Conservation (phyloP, 2,113 vertebrate genomes). For the Sceloporus tristichus region DNA sequence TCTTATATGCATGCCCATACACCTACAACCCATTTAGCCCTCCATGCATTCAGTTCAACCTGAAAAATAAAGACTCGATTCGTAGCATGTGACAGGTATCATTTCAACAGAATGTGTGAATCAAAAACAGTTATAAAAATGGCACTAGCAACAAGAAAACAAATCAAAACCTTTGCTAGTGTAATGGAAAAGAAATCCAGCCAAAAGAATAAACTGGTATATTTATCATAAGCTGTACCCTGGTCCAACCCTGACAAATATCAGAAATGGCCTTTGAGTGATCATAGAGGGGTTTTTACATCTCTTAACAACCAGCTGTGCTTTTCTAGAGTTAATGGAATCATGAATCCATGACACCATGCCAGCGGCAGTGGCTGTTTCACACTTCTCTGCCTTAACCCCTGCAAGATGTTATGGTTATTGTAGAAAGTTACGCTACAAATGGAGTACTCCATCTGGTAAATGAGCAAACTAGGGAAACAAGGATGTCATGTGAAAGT, state of each 20-base stretch:
- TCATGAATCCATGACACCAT: slow-evolving; percentile 46
- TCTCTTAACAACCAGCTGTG: slow-evolving; percentile 5
- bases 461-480: slow-evolving; percentile 41
- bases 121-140: not conserved
- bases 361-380: slow-evolving; percentile 29
- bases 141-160: not conserved
- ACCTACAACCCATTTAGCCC: not conserved
- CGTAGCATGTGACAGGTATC: not conserved
- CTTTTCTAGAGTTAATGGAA: slow-evolving; percentile 46
- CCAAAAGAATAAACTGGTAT: not conserved
- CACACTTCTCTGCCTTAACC: slow-evolving; percentile 10
- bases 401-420: slow-evolving; percentile 21
- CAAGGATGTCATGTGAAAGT: slow-evolving; percentile 30
- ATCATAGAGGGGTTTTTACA: not conserved
- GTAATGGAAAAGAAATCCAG: not conserved
- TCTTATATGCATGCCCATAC: too few species aligned
- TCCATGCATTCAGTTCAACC: not conserved
- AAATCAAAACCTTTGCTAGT: not conserved
- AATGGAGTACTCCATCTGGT: slow-evolving; percentile 16
- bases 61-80: not conserved
- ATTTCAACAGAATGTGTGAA: not conserved
- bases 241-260: not conserved
- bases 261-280: not conserved
- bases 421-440: slow-evolving; percentile 29
- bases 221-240: not conserved